Conservation (phyloP, 2,888 invertebrate species). For the Drosophila cracens region DNA sequence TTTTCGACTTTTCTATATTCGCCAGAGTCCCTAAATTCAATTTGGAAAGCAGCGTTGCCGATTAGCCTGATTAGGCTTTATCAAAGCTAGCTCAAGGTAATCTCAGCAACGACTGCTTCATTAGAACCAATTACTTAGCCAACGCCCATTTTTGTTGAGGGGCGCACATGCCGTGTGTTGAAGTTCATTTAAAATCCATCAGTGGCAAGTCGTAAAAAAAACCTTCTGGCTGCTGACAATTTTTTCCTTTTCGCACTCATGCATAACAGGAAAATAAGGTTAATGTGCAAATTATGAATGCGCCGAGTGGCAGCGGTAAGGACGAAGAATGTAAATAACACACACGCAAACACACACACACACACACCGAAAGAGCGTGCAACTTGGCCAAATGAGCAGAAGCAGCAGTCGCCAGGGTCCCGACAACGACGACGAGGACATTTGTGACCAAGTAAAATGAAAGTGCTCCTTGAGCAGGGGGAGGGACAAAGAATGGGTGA, state of each 20-base stretch:
- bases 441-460: constrained; percentile 62
- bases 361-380: neutral
- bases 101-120: constrained; percentile 29
- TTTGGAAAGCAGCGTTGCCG: constrained; percentile 10
- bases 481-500: neutral
- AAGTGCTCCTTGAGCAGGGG: constrained; percentile 33
- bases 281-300: constrained; percentile 80
- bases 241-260: constrained; percentile 70
- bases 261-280: constrained; percentile 78
- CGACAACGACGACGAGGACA: constrained; percentile 34
- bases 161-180: constrained; percentile 66
- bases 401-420: constrained; percentile 30
- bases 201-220: constrained; percentile 62
- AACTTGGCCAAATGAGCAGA: constrained; percentile 50
- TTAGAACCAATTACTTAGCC: constrained; percentile 70
- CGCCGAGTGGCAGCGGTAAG: constrained; percentile 42
- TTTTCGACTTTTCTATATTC: neutral
- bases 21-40: neutral
- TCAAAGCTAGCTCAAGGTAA: constrained; percentile 45
- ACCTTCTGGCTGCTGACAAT: constrained; percentile 64
- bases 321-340: constrained; percentile 33
- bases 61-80: constrained; percentile 37
- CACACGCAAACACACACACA: constrained; percentile 1
- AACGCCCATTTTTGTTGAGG: constrained; percentile 36
- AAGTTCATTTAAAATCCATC: constrained; percentile 80